Evolutionary conservation across 2,888 invertebrate species (phyloP), one percentile per base, ranked within the genome.

Genomic region (Coecobrya sp.): DNA sequence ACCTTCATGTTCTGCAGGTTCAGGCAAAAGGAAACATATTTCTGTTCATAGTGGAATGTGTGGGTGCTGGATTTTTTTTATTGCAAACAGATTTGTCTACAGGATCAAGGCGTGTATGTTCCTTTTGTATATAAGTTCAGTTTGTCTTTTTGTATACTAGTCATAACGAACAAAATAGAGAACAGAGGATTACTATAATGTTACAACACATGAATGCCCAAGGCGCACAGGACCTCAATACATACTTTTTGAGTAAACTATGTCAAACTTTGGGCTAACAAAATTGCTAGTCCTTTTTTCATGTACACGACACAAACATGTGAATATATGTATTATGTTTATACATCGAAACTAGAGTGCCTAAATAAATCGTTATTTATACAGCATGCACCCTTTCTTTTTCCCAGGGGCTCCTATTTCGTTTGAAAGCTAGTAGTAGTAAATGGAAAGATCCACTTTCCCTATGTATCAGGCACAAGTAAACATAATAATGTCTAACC

Each of bases 401-500:
- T 36, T 36, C 36, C 70, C 11, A 5, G 36, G n/a, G 30, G 36
- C 10, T 5, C 2, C 11, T 10, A 52, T 52, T 52, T 1, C 11
- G 52, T 16, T 52, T 52, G 52, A 52, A 5, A 52, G 2, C 4
- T 16, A 16, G 52, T 1, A 52, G 11, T 52, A 16, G 52, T 5
- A 52, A 52, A 16, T 16, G 16, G 59, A 16, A 22, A 19, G 22
- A 62, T 62, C 59, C 16, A 22, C 59, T 36, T 36, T 36, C 36
- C 36, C 36, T 7, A 10, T 73, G 73, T 42, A 73, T 73, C n/a
- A 16, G 8, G n/a, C 36, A 36, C 73, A 73, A 70, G 73, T 16
- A 73, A 73, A 30, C 16, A 36, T 73, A n/a, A 22, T 62, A 62
- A 62, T 62, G n/a, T 22, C 13, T 7, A 62, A 62, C 59, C 59